Evolutionary conservation across 2,113 vertebrate species (phyloP), one percentile per base, ranked within the genome.

Genomic region (Mugil cephalus): DNA sequence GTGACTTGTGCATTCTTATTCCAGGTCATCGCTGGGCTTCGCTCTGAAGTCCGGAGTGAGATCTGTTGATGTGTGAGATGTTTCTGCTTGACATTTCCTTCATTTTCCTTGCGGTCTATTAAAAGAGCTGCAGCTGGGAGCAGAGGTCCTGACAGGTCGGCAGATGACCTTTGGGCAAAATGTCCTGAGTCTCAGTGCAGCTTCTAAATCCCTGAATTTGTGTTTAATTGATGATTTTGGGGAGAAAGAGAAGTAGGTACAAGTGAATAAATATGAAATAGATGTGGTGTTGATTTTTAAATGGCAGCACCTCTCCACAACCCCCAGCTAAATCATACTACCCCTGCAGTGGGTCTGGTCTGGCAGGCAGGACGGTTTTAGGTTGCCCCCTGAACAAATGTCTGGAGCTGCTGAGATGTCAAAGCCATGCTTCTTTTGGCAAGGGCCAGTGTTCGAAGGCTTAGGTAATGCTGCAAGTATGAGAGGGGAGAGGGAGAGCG

Each of bases 401-500:
- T 75, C 15, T 68, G 39, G 59, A 56, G 74, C 43, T 74, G 69
- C 46, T 56, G 54, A 63, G 70, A 76, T 63, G 65, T 80, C 35
- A 79, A 69, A 65, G 65, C 64, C 47, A 17, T 84, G 80, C 60
- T 87, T 77, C 71, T 83, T 68, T 87, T 89, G 83, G 79, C 79
- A 54, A 50, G 8, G 30, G 19, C 46, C 11, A 10, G 18, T 0
- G 19, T 68, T 64, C 0, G 19, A 67, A 56, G 46, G 45, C 36
- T 88, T 82, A 76, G 69, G 79, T 87, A 79, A 89, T 82, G 56
- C 68, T 53, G 4, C 21, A 87, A 75, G 77, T 69, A 90, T 90
- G 88, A 87, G 85, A 67, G 38, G 34, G 53, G 62, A 78, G 74
- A 71, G 34, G 47, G 53, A 67, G 61, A 30, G 62, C 51, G 61